Conservation (phyloP, 2,888 invertebrate genomes). For the Pammene fasciana region DNA sequence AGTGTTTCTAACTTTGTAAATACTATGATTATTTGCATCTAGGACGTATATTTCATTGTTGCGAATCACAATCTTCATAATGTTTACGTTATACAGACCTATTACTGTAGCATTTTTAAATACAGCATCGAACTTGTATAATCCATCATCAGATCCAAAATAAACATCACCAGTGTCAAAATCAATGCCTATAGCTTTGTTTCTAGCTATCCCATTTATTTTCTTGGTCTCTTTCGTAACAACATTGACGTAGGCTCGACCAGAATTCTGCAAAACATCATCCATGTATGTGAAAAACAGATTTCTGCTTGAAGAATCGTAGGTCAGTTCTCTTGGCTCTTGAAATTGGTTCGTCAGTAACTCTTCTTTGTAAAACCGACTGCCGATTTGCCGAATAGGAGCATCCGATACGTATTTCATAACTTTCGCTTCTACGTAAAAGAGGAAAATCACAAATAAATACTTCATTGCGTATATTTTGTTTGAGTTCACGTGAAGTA, state of each 20-base stretch:
- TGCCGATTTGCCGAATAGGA: constrained; percentile 66
- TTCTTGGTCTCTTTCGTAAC: constrained; percentile 64
- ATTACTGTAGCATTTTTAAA: constrained; percentile 61
- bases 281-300: constrained; percentile 78
- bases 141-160: constrained; percentile 72
- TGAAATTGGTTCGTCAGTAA: constrained; percentile 62
- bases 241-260: constrained; percentile 67
- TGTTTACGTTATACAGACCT: constrained; percentile 71
- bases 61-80: constrained; percentile 69
- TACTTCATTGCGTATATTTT: constrained; percentile 29
- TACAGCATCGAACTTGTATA: constrained; percentile 70
- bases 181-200: constrained; percentile 73
- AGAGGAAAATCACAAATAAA: constrained; percentile 42
- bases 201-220: constrained; percentile 66
- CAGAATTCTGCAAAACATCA: constrained; percentile 66
- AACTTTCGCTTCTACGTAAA: constrained; percentile 59
- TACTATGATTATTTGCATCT: constrained; percentile 72
- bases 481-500: constrained; percentile 13
- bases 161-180: constrained; percentile 69
- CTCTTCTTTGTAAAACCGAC: constrained; percentile 67
- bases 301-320: constrained; percentile 72
- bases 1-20: constrained; percentile 67
- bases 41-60: constrained; percentile 71
- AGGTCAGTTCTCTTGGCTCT: constrained; percentile 68
- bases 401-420: constrained; percentile 62